Conservation (phyloP, 2,113 vertebrate species). For the Myocastor coypus region DNA sequence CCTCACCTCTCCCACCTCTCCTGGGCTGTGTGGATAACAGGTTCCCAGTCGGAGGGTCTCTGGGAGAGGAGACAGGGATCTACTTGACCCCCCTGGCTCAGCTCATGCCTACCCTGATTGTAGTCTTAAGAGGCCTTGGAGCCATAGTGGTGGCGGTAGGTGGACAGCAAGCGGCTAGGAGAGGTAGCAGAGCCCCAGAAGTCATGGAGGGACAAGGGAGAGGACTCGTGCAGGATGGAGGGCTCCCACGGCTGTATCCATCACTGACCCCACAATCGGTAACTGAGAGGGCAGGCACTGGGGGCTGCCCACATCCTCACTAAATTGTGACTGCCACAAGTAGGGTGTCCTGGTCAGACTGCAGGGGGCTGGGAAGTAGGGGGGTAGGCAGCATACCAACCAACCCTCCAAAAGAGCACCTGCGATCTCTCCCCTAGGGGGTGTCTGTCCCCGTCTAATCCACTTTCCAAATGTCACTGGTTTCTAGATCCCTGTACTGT, state of each 20-base stretch:
- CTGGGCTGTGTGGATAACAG: background rate
- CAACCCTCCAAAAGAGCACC: background rate
- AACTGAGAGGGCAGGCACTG: background rate
- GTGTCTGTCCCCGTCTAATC: background rate
- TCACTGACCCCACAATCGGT: conserved; percentile 75
- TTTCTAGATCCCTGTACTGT: background rate
- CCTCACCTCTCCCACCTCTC: background rate
- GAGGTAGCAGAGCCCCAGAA: conserved; percentile 73
- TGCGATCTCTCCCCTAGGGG: background rate
- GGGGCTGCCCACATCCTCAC: background rate
- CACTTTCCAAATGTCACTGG: background rate
- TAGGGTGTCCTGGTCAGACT: conserved; percentile 24
- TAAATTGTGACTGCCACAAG: background rate
- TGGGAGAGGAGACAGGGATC: background rate
- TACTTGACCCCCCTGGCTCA: background rate
- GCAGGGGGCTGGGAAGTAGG: background rate
- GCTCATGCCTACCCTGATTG: background rate
- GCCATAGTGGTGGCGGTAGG: background rate
- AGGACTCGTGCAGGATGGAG: conserved; percentile 61
- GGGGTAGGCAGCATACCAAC: background rate
- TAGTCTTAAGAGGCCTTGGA: background rate
- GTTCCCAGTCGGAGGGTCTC: background rate
- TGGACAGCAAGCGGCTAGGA: background rate
- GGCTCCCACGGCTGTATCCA: conserved; percentile 84
- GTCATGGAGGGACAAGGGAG: background rate